Conservation (phyloP, 1,140 invertebrate genomes). For the Ridgeia piscesae region DNA sequence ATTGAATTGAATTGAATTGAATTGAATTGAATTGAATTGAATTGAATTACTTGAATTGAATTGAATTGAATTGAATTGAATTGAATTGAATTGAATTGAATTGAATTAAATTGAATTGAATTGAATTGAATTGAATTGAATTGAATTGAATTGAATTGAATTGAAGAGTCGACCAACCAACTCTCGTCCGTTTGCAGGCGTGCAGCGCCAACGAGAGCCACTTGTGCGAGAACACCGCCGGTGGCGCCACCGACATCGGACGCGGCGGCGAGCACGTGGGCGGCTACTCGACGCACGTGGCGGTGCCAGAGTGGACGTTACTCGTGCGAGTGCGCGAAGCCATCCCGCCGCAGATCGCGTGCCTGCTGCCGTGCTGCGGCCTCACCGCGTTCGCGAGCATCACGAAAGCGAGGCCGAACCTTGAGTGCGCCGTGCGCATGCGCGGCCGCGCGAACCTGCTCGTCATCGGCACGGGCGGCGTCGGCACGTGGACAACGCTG, state of each 20-base stretch:
- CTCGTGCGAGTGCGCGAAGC: neutral
- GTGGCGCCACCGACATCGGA: slow-evolving; percentile 16
- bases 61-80: too few species aligned
- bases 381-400: slow-evolving; percentile 22
- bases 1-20: too few species aligned
- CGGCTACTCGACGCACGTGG: slow-evolving; percentile 10
- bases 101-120: too few species aligned
- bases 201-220: neutral
- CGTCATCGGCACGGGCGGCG: slow-evolving; percentile 12
- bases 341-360: slow-evolving; percentile 26
- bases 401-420: slow-evolving; percentile 16
- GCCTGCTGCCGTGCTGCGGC: slow-evolving; percentile 24
- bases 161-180: neutral
- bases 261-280: slow-evolving; percentile 14
- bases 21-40: too few species aligned
- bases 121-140: too few species aligned
- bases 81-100: too few species aligned
- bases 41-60: too few species aligned
- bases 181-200: neutral
- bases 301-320: slow-evolving; percentile 16
- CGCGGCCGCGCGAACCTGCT: slow-evolving; percentile 25
- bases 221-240: slow-evolving; percentile 22
- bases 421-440: slow-evolving; percentile 23
- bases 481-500: slow-evolving; percentile 23
- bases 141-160: too few species aligned